A percentile compares a stretch with the other conserved stretches of the same genome.
phyloP scores from a whole-genome alignment of 2,113 vertebrate genomes.

The Vulpes lagopus region DNA sequence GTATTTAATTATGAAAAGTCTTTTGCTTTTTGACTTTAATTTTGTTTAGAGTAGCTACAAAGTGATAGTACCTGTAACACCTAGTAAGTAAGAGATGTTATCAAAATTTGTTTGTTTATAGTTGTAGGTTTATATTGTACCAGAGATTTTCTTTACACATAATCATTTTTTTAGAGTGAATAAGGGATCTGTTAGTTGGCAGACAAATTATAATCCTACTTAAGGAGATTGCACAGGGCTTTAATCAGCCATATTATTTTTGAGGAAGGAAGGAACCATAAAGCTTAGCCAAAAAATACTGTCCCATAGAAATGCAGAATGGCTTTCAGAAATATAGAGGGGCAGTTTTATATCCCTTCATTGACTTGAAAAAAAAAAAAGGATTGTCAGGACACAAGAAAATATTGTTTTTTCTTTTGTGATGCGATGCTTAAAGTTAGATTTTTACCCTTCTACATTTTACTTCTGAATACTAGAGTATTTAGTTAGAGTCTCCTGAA shows the following conservation, averaged over 20 bases:
- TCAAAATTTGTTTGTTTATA: slow-evolving; percentile 58
- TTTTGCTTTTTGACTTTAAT: slow-evolving; percentile 44
- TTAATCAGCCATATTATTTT: neutral
- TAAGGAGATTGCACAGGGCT: neutral
- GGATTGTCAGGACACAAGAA: neutral
- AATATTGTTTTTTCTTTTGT: slow-evolving; percentile 34
- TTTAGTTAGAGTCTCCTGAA: neutral
- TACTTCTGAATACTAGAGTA: neutral
- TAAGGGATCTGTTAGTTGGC: neutral
- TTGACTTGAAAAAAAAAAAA: slow-evolving; percentile 5
- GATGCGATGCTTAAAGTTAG: slow-evolving; percentile 4
- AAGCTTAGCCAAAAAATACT: slow-evolving; percentile 27
- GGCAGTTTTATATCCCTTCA: neutral
- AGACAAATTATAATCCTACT: neutral
- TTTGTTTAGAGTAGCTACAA: slow-evolving; percentile 28
- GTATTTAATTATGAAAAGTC: slow-evolving; percentile 62
- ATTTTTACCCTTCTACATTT: neutral
- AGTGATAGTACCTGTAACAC: neutral
- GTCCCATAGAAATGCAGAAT: slow-evolving; percentile 28
- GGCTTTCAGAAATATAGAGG: neutral
- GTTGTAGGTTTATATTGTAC: slow-evolving; percentile 17
- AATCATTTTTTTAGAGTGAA: neutral
- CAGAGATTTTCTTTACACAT: neutral
- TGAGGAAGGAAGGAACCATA: neutral
- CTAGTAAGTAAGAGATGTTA: slow-evolving; percentile 2